phyloP scores from a whole-genome alignment of 2,888 invertebrate genomes.

The Philereme vetulata region DNA sequence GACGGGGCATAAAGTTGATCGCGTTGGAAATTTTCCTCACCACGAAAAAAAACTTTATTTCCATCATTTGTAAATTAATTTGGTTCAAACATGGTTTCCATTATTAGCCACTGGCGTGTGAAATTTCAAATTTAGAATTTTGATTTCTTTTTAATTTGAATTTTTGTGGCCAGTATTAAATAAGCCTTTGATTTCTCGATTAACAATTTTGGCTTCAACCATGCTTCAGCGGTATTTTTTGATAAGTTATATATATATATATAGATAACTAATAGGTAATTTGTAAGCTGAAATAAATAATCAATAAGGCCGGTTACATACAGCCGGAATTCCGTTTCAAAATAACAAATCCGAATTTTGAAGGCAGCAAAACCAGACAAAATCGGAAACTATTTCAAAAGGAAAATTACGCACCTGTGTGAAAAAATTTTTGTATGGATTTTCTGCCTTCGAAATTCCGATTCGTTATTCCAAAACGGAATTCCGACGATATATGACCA shows the following conservation, averaged over 20 bases:
- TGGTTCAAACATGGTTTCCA: conserved; percentile 47
- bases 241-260: no score
- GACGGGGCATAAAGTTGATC: conserved; percentile 73
- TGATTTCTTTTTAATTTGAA: conserved; percentile 33
- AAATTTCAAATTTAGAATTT: conserved; percentile 46
- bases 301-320: no score
- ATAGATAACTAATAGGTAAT: no score
- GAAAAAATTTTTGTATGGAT: no score
- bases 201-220: background rate
- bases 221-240: background rate
- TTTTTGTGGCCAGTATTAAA: conserved; percentile 35
- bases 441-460: no score
- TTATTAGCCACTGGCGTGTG: conserved; percentile 50
- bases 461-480: no score
- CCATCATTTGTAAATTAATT: conserved; percentile 68
- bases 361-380: no score
- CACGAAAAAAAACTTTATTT: conserved; percentile 64
- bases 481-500: background rate
- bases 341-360: no score
- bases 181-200: background rate
- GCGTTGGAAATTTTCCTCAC: conserved; percentile 65
- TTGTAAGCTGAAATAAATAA: no score
- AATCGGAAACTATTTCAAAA: no score
- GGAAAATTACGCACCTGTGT: no score
- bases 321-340: no score